A percentile compares a stretch with the other conserved stretches of the same genome.
phyloP scores from a whole-genome alignment of 2,888 invertebrate species.

The Dryadula phaetusa region DNA sequence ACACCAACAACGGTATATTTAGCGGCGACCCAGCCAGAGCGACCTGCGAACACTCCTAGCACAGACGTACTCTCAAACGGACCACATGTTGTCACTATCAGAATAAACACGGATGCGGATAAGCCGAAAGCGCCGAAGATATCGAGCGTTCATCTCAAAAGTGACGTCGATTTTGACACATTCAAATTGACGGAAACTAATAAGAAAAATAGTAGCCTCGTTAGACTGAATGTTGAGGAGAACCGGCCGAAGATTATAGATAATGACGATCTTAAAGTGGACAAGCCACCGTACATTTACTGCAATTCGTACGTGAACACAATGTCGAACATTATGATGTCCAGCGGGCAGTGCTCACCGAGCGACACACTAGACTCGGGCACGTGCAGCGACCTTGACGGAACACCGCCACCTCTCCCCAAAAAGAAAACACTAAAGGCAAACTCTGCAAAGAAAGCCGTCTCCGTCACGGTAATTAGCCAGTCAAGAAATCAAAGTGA shows the following conservation, averaged over 20 bases:
- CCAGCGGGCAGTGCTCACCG: conserved; percentile 92
- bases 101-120: conserved; percentile 86
- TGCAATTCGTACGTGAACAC: conserved; percentile 85
- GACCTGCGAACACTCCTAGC: conserved; percentile 74
- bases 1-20: conserved; percentile 82
- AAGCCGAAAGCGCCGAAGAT: conserved; percentile 79
- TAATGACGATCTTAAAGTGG: conserved; percentile 76
- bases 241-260: conserved; percentile 78
- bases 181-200: conserved; percentile 69
- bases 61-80: conserved; percentile 73
- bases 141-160: conserved; percentile 79
- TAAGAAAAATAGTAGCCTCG: conserved; percentile 82
- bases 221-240: conserved; percentile 85
- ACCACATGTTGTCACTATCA: conserved; percentile 88
- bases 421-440: conserved; percentile 86
- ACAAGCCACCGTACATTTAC: conserved; percentile 84
- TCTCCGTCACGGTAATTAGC: conserved; percentile 84
- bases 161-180: conserved; percentile 74
- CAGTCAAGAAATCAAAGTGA: conserved; percentile 85
- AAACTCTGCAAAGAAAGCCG: conserved; percentile 77
- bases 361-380: conserved; percentile 93
- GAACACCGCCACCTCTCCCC: conserved; percentile 87
- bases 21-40: conserved; percentile 81
- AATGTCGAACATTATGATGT: conserved; percentile 85
- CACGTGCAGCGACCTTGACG: conserved; percentile 93